Conservation (phyloP, 2,797 vertebrate species). For the Channa striata region DNA sequence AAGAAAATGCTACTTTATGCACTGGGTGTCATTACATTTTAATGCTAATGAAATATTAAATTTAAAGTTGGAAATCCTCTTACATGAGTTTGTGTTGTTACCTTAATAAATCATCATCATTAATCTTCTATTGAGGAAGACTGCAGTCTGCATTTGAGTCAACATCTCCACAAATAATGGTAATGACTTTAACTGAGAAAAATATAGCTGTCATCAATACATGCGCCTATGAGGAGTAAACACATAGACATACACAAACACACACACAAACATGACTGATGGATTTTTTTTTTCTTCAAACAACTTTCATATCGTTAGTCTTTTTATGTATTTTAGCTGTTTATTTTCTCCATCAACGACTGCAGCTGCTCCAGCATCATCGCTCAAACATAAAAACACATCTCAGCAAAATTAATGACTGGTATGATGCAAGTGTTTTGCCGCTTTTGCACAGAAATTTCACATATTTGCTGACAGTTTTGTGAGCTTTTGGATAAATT, state of each 20-base stretch:
- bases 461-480: conserved; percentile 58
- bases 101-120: conserved; percentile 79
- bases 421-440: conserved; percentile 64
- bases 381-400: conserved; percentile 54
- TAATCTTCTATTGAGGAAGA: conserved; percentile 71
- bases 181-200: conserved; percentile 67
- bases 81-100: conserved; percentile 72
- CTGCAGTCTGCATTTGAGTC: conserved; percentile 49
- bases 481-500: conserved; percentile 49
- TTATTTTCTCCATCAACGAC: conserved; percentile 53
- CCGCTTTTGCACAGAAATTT: conserved; percentile 49
- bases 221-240: conserved; percentile 41
- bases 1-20: conserved; percentile 22
- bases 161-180: conserved; percentile 60
- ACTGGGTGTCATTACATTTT: conserved; percentile 51
- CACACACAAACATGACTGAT: conserved; percentile 22
- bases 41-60: conserved; percentile 71
- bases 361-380: conserved; percentile 34
- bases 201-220: conserved; percentile 65
- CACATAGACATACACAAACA: conserved; percentile 32
- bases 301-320: conserved; percentile 34
- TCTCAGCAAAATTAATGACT: conserved; percentile 54
- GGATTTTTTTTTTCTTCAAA: conserved; percentile 39
- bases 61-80: conserved; percentile 65
- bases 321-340: conserved; percentile 54